A percentile compares a stretch with the other conserved stretches of the same genome.
These are phyloP conservation scores for Urechis unicinctus DNA, from an alignment of 2,888 invertebrate species.

Conservation along the genomic window DNA sequence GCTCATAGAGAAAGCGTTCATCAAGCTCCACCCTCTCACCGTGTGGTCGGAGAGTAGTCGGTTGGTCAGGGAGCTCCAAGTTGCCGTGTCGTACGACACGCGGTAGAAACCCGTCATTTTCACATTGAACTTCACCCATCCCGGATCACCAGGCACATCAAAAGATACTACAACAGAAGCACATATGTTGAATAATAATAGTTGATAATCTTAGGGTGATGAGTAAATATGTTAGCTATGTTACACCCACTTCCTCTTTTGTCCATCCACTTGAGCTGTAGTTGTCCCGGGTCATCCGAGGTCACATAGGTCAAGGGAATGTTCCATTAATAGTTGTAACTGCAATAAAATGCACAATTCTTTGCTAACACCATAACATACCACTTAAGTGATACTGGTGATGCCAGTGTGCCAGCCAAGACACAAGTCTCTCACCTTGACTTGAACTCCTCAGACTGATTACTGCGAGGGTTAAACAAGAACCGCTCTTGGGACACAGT, in stretches of 20 bases:
- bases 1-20: too few species aligned
- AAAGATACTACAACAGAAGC: conserved; percentile 31
- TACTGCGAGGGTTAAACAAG: conserved; percentile 61
- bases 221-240: too few species aligned
- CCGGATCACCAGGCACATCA: not conserved
- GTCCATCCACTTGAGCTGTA: conserved; percentile 11
- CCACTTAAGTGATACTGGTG: too few species aligned
- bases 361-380: too few species aligned
- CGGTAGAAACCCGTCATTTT: conserved; percentile 41
- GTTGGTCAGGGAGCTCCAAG: conserved; percentile 63
- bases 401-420: too few species aligned
- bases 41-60: conserved; percentile 26
- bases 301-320: conserved; percentile 23
- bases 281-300: conserved; percentile 1
- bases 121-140: conserved; percentile 35
- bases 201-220: not conserved
- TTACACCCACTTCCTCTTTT: conserved; percentile 6
- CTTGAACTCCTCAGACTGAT: conserved; percentile 8
- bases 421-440: conserved; percentile 16
- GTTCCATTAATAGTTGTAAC: conserved; percentile 23
- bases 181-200: not conserved
- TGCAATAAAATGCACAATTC: too few species aligned
- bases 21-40: too few species aligned
- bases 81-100: conserved; percentile 54
- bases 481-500: conserved; percentile 68